phyloP scores from a whole-genome alignment of 2,797 vertebrate species.

The Chelon labrosus region DNA sequence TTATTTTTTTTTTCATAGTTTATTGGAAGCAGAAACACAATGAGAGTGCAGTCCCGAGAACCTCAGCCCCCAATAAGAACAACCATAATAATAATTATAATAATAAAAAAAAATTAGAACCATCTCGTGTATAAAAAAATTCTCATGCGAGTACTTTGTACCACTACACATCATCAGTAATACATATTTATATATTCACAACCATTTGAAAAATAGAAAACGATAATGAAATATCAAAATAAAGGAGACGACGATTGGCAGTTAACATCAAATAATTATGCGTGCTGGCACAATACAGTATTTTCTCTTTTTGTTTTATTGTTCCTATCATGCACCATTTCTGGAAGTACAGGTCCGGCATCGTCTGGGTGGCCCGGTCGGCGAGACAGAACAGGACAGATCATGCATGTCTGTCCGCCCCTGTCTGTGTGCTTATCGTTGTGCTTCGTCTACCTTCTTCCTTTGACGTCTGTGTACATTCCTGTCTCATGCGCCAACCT shows the following conservation, averaged over 20 bases:
- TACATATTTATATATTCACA: slow-evolving; percentile 91
- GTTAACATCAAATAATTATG: slow-evolving; percentile 83
- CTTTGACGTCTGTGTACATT: slow-evolving; percentile 24
- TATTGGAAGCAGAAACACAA: slow-evolving; percentile 89
- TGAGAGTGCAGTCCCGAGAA: slow-evolving; percentile 75
- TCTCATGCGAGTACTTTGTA: slow-evolving; percentile 88
- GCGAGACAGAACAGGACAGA: slow-evolving; percentile 52
- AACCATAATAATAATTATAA: slow-evolving; percentile 79
- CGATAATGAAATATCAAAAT: slow-evolving; percentile 83
- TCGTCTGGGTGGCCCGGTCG: slow-evolving; percentile 41
- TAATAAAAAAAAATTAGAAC: slow-evolving; percentile 83
- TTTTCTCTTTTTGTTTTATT: slow-evolving; percentile 62
- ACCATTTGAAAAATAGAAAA: slow-evolving; percentile 89
- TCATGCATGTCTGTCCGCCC: slow-evolving; percentile 69
- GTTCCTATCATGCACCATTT: slow-evolving; percentile 85
- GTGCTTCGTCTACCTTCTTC: slow-evolving; percentile 69
- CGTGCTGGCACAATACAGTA: slow-evolving; percentile 86
- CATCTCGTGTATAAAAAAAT: slow-evolving; percentile 88
- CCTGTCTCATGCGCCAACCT: slow-evolving; percentile 41
- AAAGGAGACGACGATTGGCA: slow-evolving; percentile 82
- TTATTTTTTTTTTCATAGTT: slow-evolving; percentile 67
- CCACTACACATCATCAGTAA: slow-evolving; percentile 88
- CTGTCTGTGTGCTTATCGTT: slow-evolving; percentile 76
- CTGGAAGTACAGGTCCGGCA: slow-evolving; percentile 76
- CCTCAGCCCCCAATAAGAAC: slow-evolving; percentile 82